Conservation (phyloP, 2,797 vertebrate species). For the Lepilemur septentrionalis region DNA sequence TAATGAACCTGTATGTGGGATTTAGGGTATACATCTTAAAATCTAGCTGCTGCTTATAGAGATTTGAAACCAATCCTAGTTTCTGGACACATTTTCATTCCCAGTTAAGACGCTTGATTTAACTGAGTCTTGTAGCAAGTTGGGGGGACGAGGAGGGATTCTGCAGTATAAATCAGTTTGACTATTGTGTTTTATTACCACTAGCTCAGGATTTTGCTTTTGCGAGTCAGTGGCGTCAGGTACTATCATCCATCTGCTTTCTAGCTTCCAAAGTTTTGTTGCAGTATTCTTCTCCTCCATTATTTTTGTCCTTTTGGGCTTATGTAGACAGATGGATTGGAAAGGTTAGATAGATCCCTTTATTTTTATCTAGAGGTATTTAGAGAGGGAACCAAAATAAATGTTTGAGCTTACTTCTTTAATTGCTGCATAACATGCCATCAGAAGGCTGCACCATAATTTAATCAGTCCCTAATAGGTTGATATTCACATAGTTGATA, state of each 20-base stretch:
- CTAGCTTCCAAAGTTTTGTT: not conserved
- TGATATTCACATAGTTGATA: not conserved
- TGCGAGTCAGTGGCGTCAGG: not conserved
- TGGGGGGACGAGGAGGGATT: not conserved
- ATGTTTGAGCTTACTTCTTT: not conserved
- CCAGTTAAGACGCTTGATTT: not conserved
- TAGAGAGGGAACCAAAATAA: constrained; percentile 42
- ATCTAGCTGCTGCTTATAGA: not conserved
- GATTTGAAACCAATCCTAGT: not conserved
- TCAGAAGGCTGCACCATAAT: not conserved
- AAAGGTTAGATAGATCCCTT: not conserved
- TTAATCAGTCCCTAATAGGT: not conserved
- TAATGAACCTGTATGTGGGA: not conserved
- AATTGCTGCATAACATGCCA: not conserved
- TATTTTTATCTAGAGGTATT: not conserved
- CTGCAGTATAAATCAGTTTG: not conserved
- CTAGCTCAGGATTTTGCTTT: constrained; percentile 11
- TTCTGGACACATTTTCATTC: not conserved
- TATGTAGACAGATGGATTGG: not conserved
- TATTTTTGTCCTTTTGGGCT: constrained; percentile 21
- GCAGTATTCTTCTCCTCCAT: not conserved
- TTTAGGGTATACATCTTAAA: constrained; percentile 2
- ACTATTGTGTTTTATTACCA: not conserved
- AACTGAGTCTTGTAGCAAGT: not conserved
- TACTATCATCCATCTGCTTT: not conserved